phyloP scores from a whole-genome alignment of 2,113 vertebrate genomes.

The Lampris incognitus region DNA sequence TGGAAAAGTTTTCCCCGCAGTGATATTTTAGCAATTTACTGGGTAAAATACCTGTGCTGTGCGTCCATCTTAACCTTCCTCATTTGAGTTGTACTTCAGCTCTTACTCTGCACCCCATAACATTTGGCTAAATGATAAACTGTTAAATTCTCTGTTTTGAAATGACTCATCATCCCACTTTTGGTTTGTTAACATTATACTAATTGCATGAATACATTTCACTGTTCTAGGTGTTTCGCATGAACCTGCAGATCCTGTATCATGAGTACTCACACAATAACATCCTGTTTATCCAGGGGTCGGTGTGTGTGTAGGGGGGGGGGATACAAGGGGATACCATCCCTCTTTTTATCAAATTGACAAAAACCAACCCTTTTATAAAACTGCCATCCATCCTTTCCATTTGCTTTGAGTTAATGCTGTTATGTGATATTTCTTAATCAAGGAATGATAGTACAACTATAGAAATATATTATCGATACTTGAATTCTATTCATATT shows the following conservation, averaged over 20 bases:
- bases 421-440: too few species aligned
- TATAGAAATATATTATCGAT: too few species aligned
- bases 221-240: not conserved
- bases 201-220: not conserved
- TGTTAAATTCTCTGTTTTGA: not conserved
- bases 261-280: slow-evolving; percentile 6
- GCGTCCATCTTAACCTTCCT: not conserved
- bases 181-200: not conserved
- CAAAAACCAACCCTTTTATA: too few species aligned
- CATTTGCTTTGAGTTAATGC: too few species aligned
- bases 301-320: too few species aligned
- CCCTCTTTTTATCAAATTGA: too few species aligned
- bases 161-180: not conserved
- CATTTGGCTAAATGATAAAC: not conserved
- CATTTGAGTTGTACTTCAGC: not conserved
- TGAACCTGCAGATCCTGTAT: slow-evolving; percentile 24
- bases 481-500: too few species aligned
- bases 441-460: too few species aligned
- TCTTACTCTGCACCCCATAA: not conserved
- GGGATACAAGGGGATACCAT: too few species aligned
- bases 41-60: not conserved
- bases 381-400: too few species aligned
- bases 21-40: not conserved
- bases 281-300: slow-evolving; percentile 4
- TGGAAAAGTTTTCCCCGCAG: not conserved